phyloP scores from a whole-genome alignment of 2,888 invertebrate species.

The Drosophila kambysellisi region DNA sequence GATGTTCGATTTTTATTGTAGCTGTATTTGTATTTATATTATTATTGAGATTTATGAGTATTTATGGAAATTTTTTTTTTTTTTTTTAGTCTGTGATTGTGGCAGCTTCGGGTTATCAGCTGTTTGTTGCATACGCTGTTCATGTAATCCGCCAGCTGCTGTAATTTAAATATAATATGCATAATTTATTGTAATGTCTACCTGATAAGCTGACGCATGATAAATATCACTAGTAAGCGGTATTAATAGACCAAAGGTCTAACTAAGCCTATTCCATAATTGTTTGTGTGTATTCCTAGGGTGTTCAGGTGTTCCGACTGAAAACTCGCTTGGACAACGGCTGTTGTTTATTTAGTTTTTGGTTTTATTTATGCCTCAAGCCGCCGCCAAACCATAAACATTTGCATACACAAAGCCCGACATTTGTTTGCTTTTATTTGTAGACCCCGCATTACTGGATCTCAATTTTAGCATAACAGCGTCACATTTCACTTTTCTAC shows the following conservation, averaged over 20 bases:
- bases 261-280: constrained; percentile 14
- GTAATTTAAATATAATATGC: constrained; percentile 38
- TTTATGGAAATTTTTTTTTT: constrained; percentile 41
- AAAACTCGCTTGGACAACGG: constrained; percentile 4
- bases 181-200: constrained; percentile 52
- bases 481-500: constrained; percentile 75
- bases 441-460: constrained; percentile 29
- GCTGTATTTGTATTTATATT: constrained; percentile 16
- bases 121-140: constrained; percentile 11
- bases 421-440: constrained; percentile 48
- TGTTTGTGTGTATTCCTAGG: constrained; percentile 16
- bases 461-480: constrained; percentile 65
- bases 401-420: constrained; percentile 67
- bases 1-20: constrained; percentile 14
- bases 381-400: constrained; percentile 57
- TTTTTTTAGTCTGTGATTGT: constrained; percentile 33
- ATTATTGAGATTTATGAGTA: constrained; percentile 41
- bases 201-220: constrained; percentile 63
- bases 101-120: constrained; percentile 69
- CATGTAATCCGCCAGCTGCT: constrained; percentile 39
- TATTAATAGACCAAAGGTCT: constrained; percentile 39
- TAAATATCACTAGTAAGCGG: constrained; percentile 53
- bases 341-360: constrained; percentile 5
- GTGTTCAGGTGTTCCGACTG: constrained; percentile 17
- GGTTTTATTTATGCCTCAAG: constrained; percentile 7